These are phyloP conservation scores for Diabrotica virgifera DNA, from an alignment of 1,140 invertebrate genomes.

Conservation along the genomic window DNA sequence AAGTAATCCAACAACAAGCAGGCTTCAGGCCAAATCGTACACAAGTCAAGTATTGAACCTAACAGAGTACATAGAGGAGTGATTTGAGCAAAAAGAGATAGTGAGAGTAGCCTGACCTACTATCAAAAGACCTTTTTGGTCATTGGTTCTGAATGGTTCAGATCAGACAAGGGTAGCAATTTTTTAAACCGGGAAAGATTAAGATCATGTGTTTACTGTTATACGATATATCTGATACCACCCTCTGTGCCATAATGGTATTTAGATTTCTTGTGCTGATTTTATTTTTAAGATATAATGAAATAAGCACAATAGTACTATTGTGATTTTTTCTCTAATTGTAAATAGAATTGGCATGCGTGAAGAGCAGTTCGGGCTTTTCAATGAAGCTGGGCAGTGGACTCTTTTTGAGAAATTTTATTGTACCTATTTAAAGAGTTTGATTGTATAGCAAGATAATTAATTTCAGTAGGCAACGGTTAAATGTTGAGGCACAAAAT, in stretches of 20 bases:
- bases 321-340: constrained; percentile 1
- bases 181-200: not conserved
- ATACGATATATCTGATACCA: constrained; percentile 2
- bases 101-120: too few relatives aligned
- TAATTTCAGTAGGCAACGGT: too few relatives aligned
- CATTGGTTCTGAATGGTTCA: not conserved
- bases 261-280: not conserved
- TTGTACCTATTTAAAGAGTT: not conserved
- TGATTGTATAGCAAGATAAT: not conserved
- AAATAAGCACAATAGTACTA: not conserved
- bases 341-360: not conserved
- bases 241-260: not conserved
- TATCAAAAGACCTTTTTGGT: constrained; percentile 2
- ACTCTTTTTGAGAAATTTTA: not conserved
- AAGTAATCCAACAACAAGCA: too few relatives aligned
- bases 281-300: not conserved
- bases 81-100: too few relatives aligned
- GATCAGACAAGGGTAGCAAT: not conserved
- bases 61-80: too few relatives aligned
- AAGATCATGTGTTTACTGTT: constrained; percentile 2
- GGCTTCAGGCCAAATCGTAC: too few relatives aligned
- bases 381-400: not conserved
- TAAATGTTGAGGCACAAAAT: too few relatives aligned
- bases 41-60: too few relatives aligned
- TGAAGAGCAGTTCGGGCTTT: not conserved